phyloP scores from a whole-genome alignment of 2,888 invertebrate species.

The Tricholauxania praeusta region DNA sequence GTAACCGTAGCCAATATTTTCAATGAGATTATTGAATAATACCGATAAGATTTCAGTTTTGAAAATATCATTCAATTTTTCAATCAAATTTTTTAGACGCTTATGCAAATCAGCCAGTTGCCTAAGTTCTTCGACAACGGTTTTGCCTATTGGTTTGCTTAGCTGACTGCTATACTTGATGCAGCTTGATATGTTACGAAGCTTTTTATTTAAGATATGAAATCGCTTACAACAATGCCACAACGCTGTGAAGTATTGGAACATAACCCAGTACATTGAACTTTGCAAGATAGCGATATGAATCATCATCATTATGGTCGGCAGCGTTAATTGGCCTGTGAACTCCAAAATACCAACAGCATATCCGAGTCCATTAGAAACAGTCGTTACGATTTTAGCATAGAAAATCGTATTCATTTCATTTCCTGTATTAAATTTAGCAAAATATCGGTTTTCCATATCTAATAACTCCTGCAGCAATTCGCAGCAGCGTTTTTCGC shows the following conservation, averaged over 20 bases:
- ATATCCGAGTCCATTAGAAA: too few relatives aligned
- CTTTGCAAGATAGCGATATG: neutral
- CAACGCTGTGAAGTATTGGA: neutral
- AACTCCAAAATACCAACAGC: too few relatives aligned
- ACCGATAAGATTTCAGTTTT: neutral
- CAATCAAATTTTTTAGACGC: neutral
- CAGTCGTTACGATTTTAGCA: too few relatives aligned
- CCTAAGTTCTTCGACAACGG: neutral
- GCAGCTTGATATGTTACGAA: neutral
- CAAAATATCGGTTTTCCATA: neutral
- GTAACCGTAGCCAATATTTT: neutral
- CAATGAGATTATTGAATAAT: neutral
- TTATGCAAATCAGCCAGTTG: neutral
- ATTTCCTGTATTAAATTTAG: neutral
- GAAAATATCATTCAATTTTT: neutral
- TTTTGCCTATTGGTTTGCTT: too few relatives aligned
- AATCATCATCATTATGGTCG: neutral
- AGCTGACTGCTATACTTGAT: too few relatives aligned
- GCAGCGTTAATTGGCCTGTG: neutral
- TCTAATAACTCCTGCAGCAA: neutral
- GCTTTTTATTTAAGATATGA: neutral
- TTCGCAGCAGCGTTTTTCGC: neutral
- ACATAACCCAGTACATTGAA: neutral
- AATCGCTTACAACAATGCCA: slow-evolving; percentile 4
- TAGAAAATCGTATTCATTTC: too few relatives aligned